Percentiles rank a stretch among this genome's conserved stretches.
Conservation (phyloP, 2,113 vertebrate species). For the Eira barbara region DNA sequence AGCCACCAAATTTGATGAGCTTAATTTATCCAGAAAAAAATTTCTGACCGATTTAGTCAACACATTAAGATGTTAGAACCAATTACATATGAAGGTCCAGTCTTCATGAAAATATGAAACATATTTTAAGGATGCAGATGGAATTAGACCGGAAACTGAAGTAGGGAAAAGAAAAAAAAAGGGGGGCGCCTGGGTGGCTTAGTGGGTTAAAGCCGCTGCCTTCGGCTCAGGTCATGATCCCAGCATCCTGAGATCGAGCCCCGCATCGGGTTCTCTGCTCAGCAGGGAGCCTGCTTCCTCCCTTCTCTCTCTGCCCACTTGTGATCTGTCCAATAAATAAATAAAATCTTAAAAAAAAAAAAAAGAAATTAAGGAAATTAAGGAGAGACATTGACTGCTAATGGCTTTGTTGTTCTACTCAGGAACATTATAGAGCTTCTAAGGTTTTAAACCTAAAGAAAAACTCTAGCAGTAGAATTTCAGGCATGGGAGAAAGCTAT, state of each 20-base stretch:
- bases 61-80: not conserved
- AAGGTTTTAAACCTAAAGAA: conserved; percentile 31
- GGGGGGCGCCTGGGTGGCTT: too few relatives aligned
- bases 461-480: conserved; percentile 2
- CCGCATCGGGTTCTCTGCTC: too few relatives aligned
- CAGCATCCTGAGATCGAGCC: too few relatives aligned
- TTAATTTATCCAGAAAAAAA: not conserved
- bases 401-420: not conserved
- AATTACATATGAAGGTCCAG: not conserved
- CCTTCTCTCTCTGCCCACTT: too few relatives aligned
- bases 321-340: too few relatives aligned
- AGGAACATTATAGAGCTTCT: conserved; percentile 5
- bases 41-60: not conserved
- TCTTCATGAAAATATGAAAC: not conserved
- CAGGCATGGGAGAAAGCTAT: not conserved
- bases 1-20: not conserved
- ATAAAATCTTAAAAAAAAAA: conserved; percentile 33
- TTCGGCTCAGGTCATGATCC: too few relatives aligned
- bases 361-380: not conserved
- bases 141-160: conserved; percentile 33
- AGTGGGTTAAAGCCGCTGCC: too few relatives aligned
- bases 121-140: conserved; percentile 20
- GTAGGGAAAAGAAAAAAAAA: conserved; percentile 35
- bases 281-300: too few relatives aligned
- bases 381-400: not conserved